Base-by-base conservation (phyloP, 2,797 vertebrate species). In the Microctenopoma stevenorrisi region DNA sequence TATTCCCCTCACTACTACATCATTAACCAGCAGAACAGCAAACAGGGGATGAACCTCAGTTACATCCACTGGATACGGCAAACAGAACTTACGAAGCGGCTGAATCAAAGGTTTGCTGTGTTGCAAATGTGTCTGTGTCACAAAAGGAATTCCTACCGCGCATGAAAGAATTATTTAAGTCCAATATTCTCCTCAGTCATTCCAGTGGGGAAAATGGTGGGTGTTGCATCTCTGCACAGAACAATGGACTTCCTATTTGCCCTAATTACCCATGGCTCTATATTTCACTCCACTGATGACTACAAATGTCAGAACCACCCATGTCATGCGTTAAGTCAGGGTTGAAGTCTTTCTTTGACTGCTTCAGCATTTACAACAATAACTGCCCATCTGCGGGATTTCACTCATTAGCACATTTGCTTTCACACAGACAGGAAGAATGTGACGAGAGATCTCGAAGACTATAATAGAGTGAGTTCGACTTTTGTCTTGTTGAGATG, bases 381-480 rank as follows among this genome's bases (percentile, higher is more conserved):
- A 77, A 76, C 79, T 67, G 85, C 77, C 91, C 91, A 90, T 92
- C 90, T 91, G 90, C 77, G 82, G 83, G 82, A 84, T 87, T 88
- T 93, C 88, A 89, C 89, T 92, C 90, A 86, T 92, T 91, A 89
- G 81, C 86, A 80, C 90, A 50, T 91, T 88, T 86, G 79, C 79
- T 86, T 83, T 89, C 87, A 81, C 79, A 79, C 79, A 86, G 75
- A 91, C 81, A 55, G 75, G 63, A 79, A 71, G 81, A 88, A 89
- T 86, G 84, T 84, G 82, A 83, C 5, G 40, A 80, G 64, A 79
- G 79, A 90, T 89, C 81, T 81, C 48, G 22, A 81, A 60, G 86
- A 85, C 74, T 80, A 81, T 64, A 89, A 89, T 88, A 74, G 84
- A 84, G 84, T 38, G 73, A 86, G 88, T 86, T 88, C 85, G 86